Base-by-base conservation (phyloP, 2,113 vertebrate species). In the Todiramphus chloris region DNA sequence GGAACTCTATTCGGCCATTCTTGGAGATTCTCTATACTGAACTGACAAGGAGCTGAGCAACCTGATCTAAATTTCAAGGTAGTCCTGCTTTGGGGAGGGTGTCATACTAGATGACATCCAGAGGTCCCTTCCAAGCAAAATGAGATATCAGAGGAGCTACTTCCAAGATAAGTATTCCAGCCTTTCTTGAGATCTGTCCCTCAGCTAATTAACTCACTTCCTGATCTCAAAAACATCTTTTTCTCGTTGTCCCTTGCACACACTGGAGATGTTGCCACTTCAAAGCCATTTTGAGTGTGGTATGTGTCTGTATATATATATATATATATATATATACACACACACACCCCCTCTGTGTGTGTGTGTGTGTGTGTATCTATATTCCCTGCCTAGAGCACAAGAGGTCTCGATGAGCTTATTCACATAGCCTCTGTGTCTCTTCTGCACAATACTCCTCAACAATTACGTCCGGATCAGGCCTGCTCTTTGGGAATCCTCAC, bases 391-490 rank as follows among this genome's bases (percentile, higher is more conserved):
- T 33, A 30, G 37, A n/a, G 28, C 46, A 84, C 55, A 18, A 58
- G 18, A 25, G 17, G 7, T 84, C 55, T 77, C 10, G 1, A 21
- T 66, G n/a, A 77, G 16, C 13, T 50, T 46, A 16, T 70, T 62
- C 50, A 27, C 0, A 0, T 11, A 33, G 25, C 13, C 2, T 91
- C 27, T 10, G 1, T 33, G 56, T 62, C 64, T 58, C 10, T 16
- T 53, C n/a, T 81, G 51, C 60, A 64, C 11, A 33, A 35, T 39
- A 20, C 4, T 74, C 17, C 10, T 41, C 51, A 70, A 16, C 25
- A 37, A 16, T 53, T 20, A 19, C 25, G 33, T n/a, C 50, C 93
- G 62, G 15, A 70, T 82, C 46, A 85, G 43, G 15, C 13, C 78
- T 81, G 43, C 30, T 76, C 5, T 73, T 60, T 72, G 35, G 13